Evolutionary conservation across 2,797 vertebrate genomes (phyloP).

Genomic region (Arrhamphus sclerolepis): DNA sequence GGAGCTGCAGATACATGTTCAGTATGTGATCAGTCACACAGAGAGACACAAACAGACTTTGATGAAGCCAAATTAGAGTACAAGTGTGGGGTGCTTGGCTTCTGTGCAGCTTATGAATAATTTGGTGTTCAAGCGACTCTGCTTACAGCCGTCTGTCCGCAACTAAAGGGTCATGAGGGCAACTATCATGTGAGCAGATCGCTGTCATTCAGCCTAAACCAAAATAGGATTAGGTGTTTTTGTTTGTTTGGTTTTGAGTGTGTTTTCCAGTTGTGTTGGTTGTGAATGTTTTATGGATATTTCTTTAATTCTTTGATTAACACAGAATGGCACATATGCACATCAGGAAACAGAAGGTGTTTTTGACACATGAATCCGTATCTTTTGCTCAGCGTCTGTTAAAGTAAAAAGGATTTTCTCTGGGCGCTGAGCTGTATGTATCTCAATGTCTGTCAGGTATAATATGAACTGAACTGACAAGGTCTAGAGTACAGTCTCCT

Average conservation of each 20-base stretch:
- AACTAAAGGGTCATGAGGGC: constrained; percentile 86
- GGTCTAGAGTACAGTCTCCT: constrained; percentile 55
- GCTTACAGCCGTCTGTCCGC: constrained; percentile 85
- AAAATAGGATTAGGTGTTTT: constrained; percentile 8
- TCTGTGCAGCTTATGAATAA: constrained; percentile 91
- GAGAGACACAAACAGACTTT: constrained; percentile 47
- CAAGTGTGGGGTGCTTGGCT: constrained; percentile 77
- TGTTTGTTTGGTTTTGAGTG: background rate
- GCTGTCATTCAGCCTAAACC: constrained; percentile 53
- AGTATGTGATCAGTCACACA: constrained; percentile 35
- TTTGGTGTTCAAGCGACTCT: constrained; percentile 87
- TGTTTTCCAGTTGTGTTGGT: no score
- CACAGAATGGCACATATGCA: constrained; percentile 30
- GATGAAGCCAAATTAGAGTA: constrained; percentile 89
- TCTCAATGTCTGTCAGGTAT: constrained; percentile 72
- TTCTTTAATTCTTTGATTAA: no score
- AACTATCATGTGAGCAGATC: constrained; percentile 68
- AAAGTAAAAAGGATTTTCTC: constrained; percentile 60
- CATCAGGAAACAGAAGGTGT: constrained; percentile 30
- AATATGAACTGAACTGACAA: constrained; percentile 69
- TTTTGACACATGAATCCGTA: constrained; percentile 41
- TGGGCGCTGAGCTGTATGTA: constrained; percentile 50
- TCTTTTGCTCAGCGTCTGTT: constrained; percentile 42
- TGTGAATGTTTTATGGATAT: no score
- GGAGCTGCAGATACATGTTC: constrained; percentile 12